These are phyloP conservation scores for Dolichoris vasculosae DNA, from an alignment of 1,140 invertebrate species.

Conservation along the genomic window DNA sequence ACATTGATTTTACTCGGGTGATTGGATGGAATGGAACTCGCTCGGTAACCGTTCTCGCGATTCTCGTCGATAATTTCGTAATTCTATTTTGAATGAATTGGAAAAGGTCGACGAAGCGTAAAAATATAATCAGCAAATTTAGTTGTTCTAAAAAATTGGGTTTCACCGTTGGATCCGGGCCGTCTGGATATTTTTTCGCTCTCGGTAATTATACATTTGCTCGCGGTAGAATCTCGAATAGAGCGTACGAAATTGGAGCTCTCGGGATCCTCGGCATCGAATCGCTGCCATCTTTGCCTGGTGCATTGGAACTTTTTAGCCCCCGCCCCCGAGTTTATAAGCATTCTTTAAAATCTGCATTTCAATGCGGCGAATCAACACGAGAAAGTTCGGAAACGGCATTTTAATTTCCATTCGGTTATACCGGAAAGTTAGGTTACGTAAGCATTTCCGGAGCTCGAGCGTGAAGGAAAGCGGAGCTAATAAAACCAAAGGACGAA, in stretches of 20 bases:
- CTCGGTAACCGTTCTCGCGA: neutral
- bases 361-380: neutral
- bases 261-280: neutral
- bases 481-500: neutral
- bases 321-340: neutral
- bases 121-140: no score
- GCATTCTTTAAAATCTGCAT: constrained; percentile 11
- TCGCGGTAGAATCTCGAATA: neutral
- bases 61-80: neutral
- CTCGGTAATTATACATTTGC: neutral
- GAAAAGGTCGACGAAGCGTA: no score
- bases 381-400: neutral
- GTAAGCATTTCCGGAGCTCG: neutral
- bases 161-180: no score
- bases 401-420: neutral
- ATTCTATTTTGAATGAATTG: no score
- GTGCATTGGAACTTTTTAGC: neutral
- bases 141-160: no score
- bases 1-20: no score
- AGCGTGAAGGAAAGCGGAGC: neutral
- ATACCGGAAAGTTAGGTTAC: neutral
- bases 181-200: neutral
- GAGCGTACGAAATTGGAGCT: neutral
- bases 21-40: neutral
- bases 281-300: neutral